Percentiles rank a stretch among this genome's conserved stretches.
Evolutionary conservation across 1,140 invertebrate species (phyloP).

Genomic region (Drosophila busckii): DNA sequence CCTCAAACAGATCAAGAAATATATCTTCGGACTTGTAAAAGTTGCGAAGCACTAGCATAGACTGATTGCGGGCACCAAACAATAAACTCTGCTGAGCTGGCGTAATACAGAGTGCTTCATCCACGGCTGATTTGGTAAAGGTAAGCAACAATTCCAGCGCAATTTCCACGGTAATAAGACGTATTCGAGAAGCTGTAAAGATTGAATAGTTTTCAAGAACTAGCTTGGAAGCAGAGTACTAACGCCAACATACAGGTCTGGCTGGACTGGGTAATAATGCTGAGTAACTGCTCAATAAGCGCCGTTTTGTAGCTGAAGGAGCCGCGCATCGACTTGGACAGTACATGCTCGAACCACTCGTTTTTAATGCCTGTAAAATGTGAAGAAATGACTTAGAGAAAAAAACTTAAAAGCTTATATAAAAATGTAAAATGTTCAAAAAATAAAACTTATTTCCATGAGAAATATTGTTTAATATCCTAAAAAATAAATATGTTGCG

Average conservation of each 20-base stretch:
- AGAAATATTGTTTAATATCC: too few relatives aligned
- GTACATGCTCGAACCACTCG: slow-evolving; percentile 85
- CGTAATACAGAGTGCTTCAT: slow-evolving; percentile 79
- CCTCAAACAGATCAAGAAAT: slow-evolving; percentile 99
- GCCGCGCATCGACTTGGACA: slow-evolving; percentile 78
- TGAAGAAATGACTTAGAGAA: too few relatives aligned
- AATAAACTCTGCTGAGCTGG: slow-evolving; percentile 80
- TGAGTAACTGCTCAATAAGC: slow-evolving; percentile 88
- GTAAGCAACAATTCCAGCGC: slow-evolving; percentile 87
- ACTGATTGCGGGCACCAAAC: slow-evolving; percentile 88
- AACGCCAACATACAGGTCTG: slow-evolving; percentile 84
- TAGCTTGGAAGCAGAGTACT: background rate
- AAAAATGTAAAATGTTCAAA: too few relatives aligned
- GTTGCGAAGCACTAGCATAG: slow-evolving; percentile 91
- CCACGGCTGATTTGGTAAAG: slow-evolving; percentile 80
- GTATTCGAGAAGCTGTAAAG: slow-evolving; percentile 85
- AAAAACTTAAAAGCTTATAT: background rate
- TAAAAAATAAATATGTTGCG: too few relatives aligned
- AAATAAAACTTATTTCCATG: too few relatives aligned
- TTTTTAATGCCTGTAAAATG: slow-evolving; percentile 85
- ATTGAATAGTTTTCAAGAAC: background rate
- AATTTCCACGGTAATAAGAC: slow-evolving; percentile 95
- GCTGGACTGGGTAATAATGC: slow-evolving; percentile 89
- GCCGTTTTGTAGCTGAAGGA: slow-evolving; percentile 84
- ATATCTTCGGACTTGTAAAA: slow-evolving; percentile 99